These are phyloP conservation scores for Danionella dracula DNA, from an alignment of 2,797 vertebrate genomes.

Conservation along the genomic window DNA sequence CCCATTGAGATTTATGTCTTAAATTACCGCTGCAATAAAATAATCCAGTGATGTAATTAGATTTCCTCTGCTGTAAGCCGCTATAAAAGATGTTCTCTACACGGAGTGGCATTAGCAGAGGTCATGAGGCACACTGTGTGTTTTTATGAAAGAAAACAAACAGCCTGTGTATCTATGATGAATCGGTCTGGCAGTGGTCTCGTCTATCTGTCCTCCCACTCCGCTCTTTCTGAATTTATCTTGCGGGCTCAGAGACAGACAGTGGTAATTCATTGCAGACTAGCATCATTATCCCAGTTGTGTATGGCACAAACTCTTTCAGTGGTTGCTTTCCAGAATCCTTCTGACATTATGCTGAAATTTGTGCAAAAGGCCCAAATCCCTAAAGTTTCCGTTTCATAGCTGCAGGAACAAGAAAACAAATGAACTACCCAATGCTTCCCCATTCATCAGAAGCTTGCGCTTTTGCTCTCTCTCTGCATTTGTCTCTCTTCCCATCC, in stretches of 20 bases:
- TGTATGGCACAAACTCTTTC: conserved; percentile 27
- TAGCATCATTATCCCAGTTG: conserved; percentile 31
- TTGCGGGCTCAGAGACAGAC: conserved; percentile 23
- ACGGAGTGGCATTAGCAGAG: background rate
- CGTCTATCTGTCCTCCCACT: background rate
- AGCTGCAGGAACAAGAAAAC: conserved; percentile 34
- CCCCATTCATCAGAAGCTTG: conserved; percentile 40
- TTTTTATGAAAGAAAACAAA: conserved; percentile 34
- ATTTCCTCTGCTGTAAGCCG: conserved; percentile 8
- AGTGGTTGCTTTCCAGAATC: conserved; percentile 24
- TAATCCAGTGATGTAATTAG: conserved; percentile 10
- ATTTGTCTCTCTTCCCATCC: background rate
- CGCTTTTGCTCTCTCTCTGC: conserved; percentile 2
- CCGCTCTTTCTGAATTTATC: conserved; percentile 22
- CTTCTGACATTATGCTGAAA: conserved; percentile 1
- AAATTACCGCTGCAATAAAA: conserved; percentile 9
- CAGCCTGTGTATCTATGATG: conserved; percentile 2
- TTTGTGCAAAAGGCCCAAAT: conserved; percentile 16
- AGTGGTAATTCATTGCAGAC: conserved; percentile 23
- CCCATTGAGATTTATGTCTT: background rate
- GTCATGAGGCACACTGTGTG: conserved; percentile 1
- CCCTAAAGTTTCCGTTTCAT: conserved; percentile 27
- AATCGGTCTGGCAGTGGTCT: conserved; percentile 6
- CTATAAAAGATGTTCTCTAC: background rate
- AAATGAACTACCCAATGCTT: conserved; percentile 31